These are phyloP conservation scores for Rhabdornis inornatus DNA, from an alignment of 2,113 vertebrate species.

Conservation along the genomic window DNA sequence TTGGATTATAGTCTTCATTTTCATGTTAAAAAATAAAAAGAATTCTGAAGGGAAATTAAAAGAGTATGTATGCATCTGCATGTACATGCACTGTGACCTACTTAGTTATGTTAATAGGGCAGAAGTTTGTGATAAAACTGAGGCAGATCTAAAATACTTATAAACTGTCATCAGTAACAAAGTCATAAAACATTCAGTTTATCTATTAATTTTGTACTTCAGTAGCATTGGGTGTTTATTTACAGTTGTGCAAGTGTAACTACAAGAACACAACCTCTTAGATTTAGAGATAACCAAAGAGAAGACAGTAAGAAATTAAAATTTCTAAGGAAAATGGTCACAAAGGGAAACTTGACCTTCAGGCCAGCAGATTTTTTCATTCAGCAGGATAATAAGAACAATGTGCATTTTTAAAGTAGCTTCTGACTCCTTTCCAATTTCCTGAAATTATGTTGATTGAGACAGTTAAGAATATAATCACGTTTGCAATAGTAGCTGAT, in stretches of 20 bases:
- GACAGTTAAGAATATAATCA: neutral
- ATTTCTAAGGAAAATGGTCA: neutral
- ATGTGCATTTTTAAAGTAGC: neutral
- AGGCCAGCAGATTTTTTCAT: neutral
- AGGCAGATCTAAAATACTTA: neutral
- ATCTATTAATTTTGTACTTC: constrained; percentile 40
- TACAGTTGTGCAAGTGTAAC: neutral
- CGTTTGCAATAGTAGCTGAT: neutral
- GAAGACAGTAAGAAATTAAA: neutral
- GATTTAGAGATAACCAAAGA: neutral
- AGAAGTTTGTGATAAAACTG: neutral
- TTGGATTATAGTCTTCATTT: neutral
- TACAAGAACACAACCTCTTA: neutral
- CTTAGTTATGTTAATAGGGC: neutral
- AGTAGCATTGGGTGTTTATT: neutral
- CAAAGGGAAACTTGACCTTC: neutral
- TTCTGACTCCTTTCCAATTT: constrained; percentile 14
- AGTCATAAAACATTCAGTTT: neutral
- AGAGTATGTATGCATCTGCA: neutral
- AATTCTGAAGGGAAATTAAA: neutral
- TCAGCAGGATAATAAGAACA: neutral
- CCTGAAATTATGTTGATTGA: neutral
- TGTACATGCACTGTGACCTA: neutral
- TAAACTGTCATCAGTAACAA: neutral
- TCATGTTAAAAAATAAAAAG: neutral